A percentile compares a stretch with the other conserved stretches of the same genome.
These are phyloP conservation scores for Carposina sasakii DNA, from an alignment of 1,140 invertebrate species.

Conservation along the genomic window DNA sequence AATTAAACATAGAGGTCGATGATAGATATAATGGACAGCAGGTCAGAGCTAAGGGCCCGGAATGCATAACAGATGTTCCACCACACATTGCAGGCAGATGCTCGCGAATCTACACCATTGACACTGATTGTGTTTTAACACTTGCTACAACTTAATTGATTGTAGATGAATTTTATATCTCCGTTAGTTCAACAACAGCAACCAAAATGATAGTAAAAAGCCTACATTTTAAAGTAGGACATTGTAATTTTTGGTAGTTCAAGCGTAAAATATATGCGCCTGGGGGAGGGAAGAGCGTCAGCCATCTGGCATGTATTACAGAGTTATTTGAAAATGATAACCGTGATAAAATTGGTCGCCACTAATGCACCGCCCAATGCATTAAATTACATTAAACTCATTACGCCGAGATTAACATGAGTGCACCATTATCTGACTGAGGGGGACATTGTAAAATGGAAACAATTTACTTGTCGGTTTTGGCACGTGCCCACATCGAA, in stretches of 20 bases:
- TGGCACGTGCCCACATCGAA: conserved; percentile 30
- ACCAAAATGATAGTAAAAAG: no score
- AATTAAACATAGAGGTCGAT: conserved; percentile 44
- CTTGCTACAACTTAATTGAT: no score
- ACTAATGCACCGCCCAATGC: conserved; percentile 38
- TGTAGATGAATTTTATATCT: no score
- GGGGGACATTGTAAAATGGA: no score
- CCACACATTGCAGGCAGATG: conserved; percentile 41
- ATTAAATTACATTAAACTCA: conserved; percentile 45
- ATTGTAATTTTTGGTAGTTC: no score
- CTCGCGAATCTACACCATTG: conserved; percentile 30
- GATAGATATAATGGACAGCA: conserved; percentile 36
- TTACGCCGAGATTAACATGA: conserved; percentile 38
- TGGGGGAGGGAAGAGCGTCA: conserved; percentile 18
- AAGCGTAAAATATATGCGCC: no score
- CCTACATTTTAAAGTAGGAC: no score
- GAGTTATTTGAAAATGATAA: conserved; percentile 42
- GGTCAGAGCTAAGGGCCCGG: conserved; percentile 37
- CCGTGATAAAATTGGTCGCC: conserved; percentile 36
- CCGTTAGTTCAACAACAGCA: no score
- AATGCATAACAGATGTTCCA: conserved; percentile 41
- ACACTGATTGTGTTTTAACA: conserved; percentile 13
- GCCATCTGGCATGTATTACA: conserved; percentile 42
- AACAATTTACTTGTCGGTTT: no score
- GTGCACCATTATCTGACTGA: conserved; percentile 15